A percentile compares a stretch with the other conserved stretches of the same genome.
phyloP scores from a whole-genome alignment of 2,113 vertebrate genomes.

The Aegotheles bennettii region DNA sequence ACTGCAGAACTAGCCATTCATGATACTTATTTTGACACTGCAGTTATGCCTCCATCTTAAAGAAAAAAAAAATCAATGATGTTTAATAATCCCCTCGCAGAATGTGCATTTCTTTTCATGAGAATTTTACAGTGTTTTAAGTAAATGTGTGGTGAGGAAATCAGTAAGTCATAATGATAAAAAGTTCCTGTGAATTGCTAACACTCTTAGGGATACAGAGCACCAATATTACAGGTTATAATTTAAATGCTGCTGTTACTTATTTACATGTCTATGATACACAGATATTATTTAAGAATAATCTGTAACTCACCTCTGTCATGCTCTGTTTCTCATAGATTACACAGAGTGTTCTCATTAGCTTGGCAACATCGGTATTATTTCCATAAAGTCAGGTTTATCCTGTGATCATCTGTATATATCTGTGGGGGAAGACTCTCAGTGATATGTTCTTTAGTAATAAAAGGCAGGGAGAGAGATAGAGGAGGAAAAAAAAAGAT shows the following conservation, averaged over 20 bases:
- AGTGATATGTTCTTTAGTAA: slow-evolving; percentile 24
- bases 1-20: slow-evolving; percentile 77
- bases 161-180: slow-evolving; percentile 1
- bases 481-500: slow-evolving; percentile 15
- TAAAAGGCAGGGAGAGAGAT: not conserved
- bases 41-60: slow-evolving; percentile 73
- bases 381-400: not conserved
- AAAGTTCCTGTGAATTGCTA: slow-evolving; percentile 46
- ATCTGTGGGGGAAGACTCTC: not conserved
- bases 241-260: not conserved
- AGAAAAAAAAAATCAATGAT: slow-evolving; percentile 45
- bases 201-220: not conserved
- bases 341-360: not conserved
- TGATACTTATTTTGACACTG: slow-evolving; percentile 78
- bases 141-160: slow-evolving; percentile 36
- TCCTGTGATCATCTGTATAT: slow-evolving; percentile 5
- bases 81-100: slow-evolving; percentile 56
- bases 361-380: not conserved
- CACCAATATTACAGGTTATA: not conserved
- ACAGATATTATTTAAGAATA: not conserved
- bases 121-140: slow-evolving; percentile 49
- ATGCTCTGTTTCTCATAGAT: not conserved
- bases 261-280: not conserved
- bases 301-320: not conserved
- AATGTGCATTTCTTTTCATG: slow-evolving; percentile 52